Evolutionary conservation across 2,113 vertebrate genomes (phyloP).

Genomic region (Hippotragus niger): DNA sequence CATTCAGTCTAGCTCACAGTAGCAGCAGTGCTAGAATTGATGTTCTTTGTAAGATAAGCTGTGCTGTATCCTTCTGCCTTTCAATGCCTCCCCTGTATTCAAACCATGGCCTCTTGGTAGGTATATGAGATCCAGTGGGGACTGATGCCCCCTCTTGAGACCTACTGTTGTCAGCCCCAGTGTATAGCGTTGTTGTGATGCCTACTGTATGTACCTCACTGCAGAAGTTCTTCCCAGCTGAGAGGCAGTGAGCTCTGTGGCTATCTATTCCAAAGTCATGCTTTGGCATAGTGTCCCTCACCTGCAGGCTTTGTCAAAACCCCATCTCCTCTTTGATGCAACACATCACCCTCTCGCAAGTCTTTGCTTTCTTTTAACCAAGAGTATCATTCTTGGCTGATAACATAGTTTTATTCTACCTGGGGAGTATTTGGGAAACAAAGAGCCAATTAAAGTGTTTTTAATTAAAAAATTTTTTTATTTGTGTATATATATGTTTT

Average conservation of each 20-base stretch:
- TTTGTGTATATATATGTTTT: conserved; percentile 24
- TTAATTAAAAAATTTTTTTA: conserved; percentile 40
- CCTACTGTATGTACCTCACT: not conserved
- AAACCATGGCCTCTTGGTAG: not conserved
- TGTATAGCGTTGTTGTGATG: not conserved
- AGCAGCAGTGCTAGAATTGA: not conserved
- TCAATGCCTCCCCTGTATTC: not conserved
- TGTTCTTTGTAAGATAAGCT: conserved; percentile 8
- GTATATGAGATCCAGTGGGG: not conserved
- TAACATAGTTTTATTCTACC: conserved; percentile 69
- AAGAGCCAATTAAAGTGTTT: conserved; percentile 55
- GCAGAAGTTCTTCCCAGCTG: not conserved
- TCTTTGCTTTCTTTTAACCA: conserved; percentile 53
- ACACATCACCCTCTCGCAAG: not conserved
- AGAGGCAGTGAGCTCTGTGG: conserved; percentile 14
- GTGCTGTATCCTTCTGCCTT: conserved; percentile 22
- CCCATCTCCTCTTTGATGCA: not conserved
- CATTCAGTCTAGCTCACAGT: not conserved
- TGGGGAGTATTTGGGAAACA: conserved; percentile 57
- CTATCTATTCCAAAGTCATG: conserved; percentile 34
- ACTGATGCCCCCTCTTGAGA: not conserved
- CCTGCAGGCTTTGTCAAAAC: conserved; percentile 59
- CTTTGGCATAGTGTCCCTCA: not conserved
- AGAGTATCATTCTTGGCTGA: conserved; percentile 74
- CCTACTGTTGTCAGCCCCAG: not conserved